These are phyloP conservation scores for Sialis fuliginosa DNA, from an alignment of 2,888 invertebrate genomes.

Conservation along the genomic window DNA sequence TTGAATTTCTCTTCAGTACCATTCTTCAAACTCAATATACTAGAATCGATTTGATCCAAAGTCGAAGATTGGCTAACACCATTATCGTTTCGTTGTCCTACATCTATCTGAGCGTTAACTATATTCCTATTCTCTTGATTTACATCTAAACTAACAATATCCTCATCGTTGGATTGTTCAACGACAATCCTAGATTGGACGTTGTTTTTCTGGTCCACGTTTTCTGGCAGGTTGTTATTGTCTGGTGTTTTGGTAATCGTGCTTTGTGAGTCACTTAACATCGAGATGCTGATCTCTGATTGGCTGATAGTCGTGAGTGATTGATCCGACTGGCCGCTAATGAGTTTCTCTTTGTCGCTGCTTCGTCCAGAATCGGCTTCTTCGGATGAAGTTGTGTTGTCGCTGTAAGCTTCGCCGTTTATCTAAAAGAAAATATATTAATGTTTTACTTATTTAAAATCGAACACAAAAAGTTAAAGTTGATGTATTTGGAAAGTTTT, in stretches of 20 bases:
- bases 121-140: not conserved
- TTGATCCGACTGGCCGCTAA: not conserved
- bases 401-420: not conserved
- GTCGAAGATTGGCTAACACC: not conserved
- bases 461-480: not conserved
- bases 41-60: not conserved
- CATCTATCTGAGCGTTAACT: not conserved
- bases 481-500: too few species aligned
- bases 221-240: too few species aligned
- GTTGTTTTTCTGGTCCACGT: too few species aligned
- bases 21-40: not conserved
- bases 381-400: not conserved
- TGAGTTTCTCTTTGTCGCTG: not conserved
- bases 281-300: not conserved
- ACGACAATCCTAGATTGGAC: too few species aligned
- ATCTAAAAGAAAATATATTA: not conserved
- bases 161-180: not conserved
- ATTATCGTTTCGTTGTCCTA: not conserved
- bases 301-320: not conserved
- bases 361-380: not conserved
- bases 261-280: too few species aligned
- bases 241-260: too few species aligned
- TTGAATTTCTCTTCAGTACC: not conserved
- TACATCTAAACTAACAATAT: not conserved
- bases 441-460: not conserved